Evolutionary conservation across 1,140 invertebrate genomes (phyloP).

Genomic region (Drosophila paulistorum): DNA sequence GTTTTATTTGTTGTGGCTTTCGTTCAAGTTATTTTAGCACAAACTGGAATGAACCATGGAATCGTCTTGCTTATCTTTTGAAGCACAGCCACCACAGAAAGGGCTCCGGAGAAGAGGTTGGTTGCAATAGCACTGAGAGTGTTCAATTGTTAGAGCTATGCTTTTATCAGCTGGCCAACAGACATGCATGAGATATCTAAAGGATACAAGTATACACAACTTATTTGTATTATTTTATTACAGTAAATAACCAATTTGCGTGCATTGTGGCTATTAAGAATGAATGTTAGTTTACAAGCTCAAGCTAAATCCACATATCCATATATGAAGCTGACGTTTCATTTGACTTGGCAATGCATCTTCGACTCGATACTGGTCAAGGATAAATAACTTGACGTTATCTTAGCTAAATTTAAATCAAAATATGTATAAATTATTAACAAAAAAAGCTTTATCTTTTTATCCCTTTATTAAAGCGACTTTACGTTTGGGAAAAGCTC

Average conservation of each 20-base stretch:
- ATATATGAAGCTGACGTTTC: too few relatives aligned
- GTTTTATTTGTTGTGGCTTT: constrained; percentile 59
- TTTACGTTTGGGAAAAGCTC: too few relatives aligned
- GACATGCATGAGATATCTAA: constrained; percentile 56
- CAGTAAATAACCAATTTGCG: constrained; percentile 75
- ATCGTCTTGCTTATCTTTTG: constrained; percentile 54
- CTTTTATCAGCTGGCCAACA: constrained; percentile 47
- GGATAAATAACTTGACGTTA: too few relatives aligned
- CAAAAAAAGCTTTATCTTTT: too few relatives aligned
- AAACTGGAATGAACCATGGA: constrained; percentile 46
- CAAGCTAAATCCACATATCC: constrained; percentile 1
- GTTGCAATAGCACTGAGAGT: neutral
- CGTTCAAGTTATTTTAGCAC: constrained; percentile 58
- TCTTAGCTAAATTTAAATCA: too few relatives aligned
- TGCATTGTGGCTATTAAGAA: constrained; percentile 62
- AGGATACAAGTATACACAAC: constrained; percentile 27
- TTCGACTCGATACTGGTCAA: too few relatives aligned
- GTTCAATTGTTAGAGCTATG: constrained; percentile 7
- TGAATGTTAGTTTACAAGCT: constrained; percentile 15
- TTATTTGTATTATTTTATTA: constrained; percentile 47
- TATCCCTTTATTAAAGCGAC: too few relatives aligned
- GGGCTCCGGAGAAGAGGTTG: neutral
- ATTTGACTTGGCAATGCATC: too few relatives aligned
- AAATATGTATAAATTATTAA: too few relatives aligned
- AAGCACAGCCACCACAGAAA: constrained; percentile 37